Evolutionary conservation across 92 coral and sea anemone genomes (phyloP).

Genomic region (Palythoa grandis): DNA sequence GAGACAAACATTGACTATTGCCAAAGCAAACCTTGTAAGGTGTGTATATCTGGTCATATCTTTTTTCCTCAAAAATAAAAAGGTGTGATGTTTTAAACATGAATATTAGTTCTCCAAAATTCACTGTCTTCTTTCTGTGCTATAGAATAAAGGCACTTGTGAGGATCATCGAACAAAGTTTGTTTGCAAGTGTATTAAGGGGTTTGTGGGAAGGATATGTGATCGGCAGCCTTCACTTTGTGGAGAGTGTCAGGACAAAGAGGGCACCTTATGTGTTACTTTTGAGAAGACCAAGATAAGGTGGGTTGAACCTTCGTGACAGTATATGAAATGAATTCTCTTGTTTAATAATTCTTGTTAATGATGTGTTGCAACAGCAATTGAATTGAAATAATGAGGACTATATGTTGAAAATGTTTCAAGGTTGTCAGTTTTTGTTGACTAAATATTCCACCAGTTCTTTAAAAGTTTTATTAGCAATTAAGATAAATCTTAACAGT

Average conservation of each 20-base stretch:
- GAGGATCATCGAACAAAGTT: neutral
- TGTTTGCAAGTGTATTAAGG: constrained; percentile 8
- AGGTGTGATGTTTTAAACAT: neutral
- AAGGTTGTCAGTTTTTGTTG: no score
- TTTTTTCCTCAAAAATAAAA: neutral
- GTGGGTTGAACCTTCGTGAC: neutral
- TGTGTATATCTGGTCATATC: neutral
- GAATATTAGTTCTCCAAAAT: neutral
- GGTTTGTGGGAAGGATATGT: constrained; percentile 16
- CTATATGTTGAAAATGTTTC: no score
- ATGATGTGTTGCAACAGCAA: no score
- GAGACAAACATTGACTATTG: constrained; percentile 29
- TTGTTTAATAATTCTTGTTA: no score
- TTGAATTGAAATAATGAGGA: no score
- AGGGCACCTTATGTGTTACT: constrained; percentile 18
- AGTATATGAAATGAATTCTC: neutral
- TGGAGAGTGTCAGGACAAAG: constrained; percentile 1
- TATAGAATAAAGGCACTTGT: constrained; percentile 34
- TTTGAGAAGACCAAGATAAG: neutral
- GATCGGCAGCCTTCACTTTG: constrained; percentile 30
- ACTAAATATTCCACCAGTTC: no score
- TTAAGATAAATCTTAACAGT: no score
- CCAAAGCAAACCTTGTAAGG: constrained; percentile 16
- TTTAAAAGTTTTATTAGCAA: no score
- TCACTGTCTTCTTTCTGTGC: neutral